Conservation (phyloP, 2,113 vertebrate species). For the Neolamprologus brichardi region DNA sequence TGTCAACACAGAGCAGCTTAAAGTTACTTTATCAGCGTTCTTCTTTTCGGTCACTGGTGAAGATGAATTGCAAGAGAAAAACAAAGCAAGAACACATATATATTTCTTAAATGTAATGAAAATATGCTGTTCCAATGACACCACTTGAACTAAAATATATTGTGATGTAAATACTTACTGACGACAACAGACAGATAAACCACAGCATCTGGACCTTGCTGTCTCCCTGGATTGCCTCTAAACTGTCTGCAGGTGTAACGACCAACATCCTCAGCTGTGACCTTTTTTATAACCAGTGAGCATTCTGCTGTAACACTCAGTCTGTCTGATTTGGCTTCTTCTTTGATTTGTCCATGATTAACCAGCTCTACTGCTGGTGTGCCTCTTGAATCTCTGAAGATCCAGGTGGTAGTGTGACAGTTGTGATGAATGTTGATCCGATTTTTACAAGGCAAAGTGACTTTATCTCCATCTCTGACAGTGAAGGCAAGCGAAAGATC, state of each 20-base stretch:
- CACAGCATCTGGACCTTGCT: not conserved
- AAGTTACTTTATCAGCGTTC: rapidly evolving
- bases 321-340: not conserved
- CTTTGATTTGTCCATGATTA: rapidly evolving
- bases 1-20: not conserved
- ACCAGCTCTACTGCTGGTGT: not conserved
- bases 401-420: not conserved
- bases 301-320: not conserved
- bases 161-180: not conserved
- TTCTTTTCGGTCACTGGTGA: not conserved
- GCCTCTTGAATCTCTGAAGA: rapidly evolving
- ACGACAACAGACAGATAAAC: not conserved
- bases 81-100: not conserved
- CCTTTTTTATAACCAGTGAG: not conserved
- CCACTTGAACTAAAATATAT: not conserved
- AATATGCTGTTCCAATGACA: not conserved
- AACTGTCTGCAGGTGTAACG: not conserved
- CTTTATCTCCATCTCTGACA: not conserved
- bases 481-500: not conserved
- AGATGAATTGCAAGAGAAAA: not conserved
- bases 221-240: rapidly evolving
- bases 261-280: not conserved
- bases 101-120: not conserved
- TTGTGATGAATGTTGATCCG: not conserved
- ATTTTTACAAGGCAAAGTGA: not conserved